A percentile compares a stretch with the other conserved stretches of the same genome.
Conservation (phyloP, 2,797 vertebrate species). For the Sebastes ruberrimus region DNA sequence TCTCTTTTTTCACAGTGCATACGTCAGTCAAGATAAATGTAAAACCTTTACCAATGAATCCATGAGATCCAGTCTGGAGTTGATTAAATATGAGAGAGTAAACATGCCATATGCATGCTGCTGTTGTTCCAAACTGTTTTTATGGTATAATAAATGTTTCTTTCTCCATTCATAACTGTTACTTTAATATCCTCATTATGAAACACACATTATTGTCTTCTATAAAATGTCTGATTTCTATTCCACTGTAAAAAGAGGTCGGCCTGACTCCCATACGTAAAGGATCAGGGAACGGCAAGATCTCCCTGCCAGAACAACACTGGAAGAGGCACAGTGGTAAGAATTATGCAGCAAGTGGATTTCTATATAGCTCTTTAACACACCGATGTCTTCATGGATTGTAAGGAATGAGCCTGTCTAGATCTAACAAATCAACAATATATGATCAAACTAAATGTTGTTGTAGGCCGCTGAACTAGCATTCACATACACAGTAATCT, state of each 20-base stretch:
- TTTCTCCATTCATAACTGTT: not conserved
- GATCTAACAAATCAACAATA: not conserved
- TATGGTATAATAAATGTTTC: not conserved
- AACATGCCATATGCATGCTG: not conserved
- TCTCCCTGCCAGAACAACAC: not conserved
- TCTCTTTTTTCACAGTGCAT: not conserved
- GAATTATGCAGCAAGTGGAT: not conserved
- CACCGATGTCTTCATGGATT: not conserved
- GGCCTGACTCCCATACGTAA: slow-evolving; percentile 39
- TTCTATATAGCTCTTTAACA: not conserved
- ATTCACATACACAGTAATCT: not conserved
- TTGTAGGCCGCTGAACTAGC: not conserved
- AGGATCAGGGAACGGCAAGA: slow-evolving; percentile 1
- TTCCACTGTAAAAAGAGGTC: slow-evolving; percentile 24
- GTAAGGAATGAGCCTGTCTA: not conserved
- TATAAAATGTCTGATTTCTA: slow-evolving; percentile 6
- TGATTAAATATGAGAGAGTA: slow-evolving; percentile 1
- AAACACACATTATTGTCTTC: not conserved
- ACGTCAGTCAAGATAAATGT: not conserved
- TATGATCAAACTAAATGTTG: not conserved
- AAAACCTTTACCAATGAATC: not conserved
- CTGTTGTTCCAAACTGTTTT: slow-evolving; percentile 1
- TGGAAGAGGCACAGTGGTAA: slow-evolving; percentile 43
- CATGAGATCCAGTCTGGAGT: not conserved
- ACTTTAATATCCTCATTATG: not conserved